These are phyloP conservation scores for Brachyalestes nurse DNA, from an alignment of 2,797 vertebrate species.

Conservation along the genomic window DNA sequence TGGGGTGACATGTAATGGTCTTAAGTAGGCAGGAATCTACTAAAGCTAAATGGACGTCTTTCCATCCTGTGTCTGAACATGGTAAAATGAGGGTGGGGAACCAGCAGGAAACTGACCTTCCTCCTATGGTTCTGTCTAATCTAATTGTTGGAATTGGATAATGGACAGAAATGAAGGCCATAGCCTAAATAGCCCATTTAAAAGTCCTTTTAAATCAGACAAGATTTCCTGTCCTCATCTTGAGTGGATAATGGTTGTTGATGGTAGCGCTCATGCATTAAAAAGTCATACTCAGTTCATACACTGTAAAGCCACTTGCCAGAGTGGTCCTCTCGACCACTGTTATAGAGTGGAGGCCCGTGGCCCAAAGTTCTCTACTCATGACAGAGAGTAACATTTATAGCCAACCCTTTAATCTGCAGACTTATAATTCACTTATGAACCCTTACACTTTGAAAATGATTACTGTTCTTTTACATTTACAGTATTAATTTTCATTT, in stretches of 20 bases:
- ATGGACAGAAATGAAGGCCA: conserved; percentile 35
- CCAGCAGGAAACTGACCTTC: conserved; percentile 32
- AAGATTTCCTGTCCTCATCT: conserved; percentile 33
- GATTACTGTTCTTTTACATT: too few species aligned
- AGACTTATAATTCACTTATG: not conserved
- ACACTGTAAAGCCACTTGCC: not conserved
- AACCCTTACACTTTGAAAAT: too few species aligned
- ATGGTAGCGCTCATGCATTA: not conserved
- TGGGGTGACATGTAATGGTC: conserved; percentile 20
- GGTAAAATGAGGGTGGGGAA: conserved; percentile 7
- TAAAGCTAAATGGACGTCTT: conserved; percentile 17
- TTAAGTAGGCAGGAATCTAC: conserved; percentile 9
- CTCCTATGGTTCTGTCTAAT: conserved; percentile 28
- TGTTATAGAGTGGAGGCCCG: not conserved
- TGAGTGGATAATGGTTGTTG: conserved; percentile 28
- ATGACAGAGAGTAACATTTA: not conserved
- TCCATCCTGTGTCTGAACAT: conserved; percentile 1
- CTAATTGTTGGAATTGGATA: conserved; percentile 44
- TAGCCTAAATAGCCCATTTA: conserved; percentile 21
- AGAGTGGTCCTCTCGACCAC: not conserved
- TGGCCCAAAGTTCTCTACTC: not conserved
- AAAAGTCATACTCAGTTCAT: not conserved
- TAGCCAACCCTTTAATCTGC: not conserved
- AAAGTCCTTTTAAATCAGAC: conserved; percentile 26
- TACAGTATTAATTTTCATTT: too few species aligned